Evolutionary conservation across 2,888 invertebrate species (phyloP).

Genomic region (Phyto melanocephala): DNA sequence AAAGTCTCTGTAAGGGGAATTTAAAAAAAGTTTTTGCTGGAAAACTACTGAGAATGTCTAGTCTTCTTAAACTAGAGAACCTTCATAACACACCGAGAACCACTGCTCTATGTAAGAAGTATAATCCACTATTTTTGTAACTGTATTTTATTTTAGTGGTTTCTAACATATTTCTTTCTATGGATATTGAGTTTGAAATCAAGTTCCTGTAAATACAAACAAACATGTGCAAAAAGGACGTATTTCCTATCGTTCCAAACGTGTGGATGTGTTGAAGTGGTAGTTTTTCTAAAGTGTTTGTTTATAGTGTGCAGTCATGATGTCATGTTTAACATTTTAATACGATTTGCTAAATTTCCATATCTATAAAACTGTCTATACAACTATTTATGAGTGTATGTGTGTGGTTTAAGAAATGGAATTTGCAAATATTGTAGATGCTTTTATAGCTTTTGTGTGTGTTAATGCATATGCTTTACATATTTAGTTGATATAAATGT

Average conservation of each 20-base stretch:
- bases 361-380: conserved; percentile 4
- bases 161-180: conserved; percentile 26
- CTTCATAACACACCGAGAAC: too few relatives aligned
- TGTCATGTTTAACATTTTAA: conserved; percentile 62
- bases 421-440: conserved; percentile 13
- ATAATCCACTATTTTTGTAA: too few relatives aligned
- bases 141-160: conserved; percentile 22
- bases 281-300: conserved; percentile 23
- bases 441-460: conserved; percentile 27
- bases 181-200: conserved; percentile 58
- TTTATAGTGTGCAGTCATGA: conserved; percentile 4
- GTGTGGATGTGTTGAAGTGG: neutral
- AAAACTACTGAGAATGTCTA: too few relatives aligned
- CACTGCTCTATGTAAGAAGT: too few relatives aligned
- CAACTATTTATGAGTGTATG: neutral
- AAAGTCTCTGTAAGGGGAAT: too few relatives aligned
- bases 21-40: too few relatives aligned
- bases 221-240: neutral
- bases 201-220: conserved; percentile 26
- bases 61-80: too few relatives aligned
- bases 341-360: conserved; percentile 55
- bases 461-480: conserved; percentile 1
- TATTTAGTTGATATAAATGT: neutral
- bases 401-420: neutral
- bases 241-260: neutral